Base-by-base conservation (phyloP, 2,797 vertebrate genomes). In the Rhynchotus rufescens region DNA sequence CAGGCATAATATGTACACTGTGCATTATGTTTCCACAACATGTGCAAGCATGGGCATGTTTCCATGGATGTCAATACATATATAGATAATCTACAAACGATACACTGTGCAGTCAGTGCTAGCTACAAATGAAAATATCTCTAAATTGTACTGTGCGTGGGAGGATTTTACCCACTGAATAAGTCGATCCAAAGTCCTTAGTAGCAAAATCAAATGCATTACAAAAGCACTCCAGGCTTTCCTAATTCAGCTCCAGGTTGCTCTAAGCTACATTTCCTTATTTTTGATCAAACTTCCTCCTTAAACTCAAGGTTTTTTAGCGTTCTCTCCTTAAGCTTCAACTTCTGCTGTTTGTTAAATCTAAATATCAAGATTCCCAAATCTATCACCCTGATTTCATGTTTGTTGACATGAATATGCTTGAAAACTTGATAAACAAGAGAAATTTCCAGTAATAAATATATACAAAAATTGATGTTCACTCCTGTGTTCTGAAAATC, bases 161-260 rank as follows among this genome's bases (percentile, higher is more conserved):
- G 36, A 95, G 54, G 76, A 66, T 74, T 93, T 80, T 45, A 65
- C 84, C 75, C 88, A 64, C 69, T 47, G 74, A 22, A 0, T 28
- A 61, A 71, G 84, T 45, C 81, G 88, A 86, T 52, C 92, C 52
- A 84, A 66, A 89, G 93, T 80, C 65, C 87, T 82, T 9, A 4
- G 45, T 44, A 16, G 25, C 38, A 66, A 80, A 25, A 42, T 20
- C 19, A 66, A 71, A 54, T 6, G 38, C 40, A 47, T 67, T 26
- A 32, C 12, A 59, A 68, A 57, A 4, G 15, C 12, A 6, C 30
- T 7, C 36, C 1, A 38, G 76, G 51, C 47, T 23, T 36, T 83
- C 38, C 69, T 71, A 51, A 73, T 32, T 79, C 49, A 67, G 79
- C 49, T 59, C 44, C 66, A 40, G 16, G 11, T 2, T 66, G 32